Conservation (phyloP, 2,888 invertebrate genomes). For the Nematopogon swammerdamellus region DNA sequence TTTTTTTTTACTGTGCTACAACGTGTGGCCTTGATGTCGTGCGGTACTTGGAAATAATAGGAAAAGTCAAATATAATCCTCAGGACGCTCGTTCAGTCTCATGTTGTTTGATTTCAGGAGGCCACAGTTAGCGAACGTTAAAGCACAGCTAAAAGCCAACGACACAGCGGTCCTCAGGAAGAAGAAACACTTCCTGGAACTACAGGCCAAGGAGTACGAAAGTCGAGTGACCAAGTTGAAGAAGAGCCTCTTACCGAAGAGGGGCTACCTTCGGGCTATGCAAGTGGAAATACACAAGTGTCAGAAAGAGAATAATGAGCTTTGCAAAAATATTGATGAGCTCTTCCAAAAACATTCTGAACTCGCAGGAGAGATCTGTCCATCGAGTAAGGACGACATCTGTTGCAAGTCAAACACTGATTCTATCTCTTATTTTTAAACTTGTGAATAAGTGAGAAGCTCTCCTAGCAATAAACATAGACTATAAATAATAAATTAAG, state of each 20-base stretch:
- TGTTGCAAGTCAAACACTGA: too few relatives aligned
- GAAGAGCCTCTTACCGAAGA: conserved; percentile 33
- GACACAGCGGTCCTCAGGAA: conserved; percentile 34
- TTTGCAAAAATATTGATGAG: conserved; percentile 26
- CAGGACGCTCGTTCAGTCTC: conserved; percentile 15
- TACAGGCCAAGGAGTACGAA: conserved; percentile 40
- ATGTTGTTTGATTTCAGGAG: conserved; percentile 25
- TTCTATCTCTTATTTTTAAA: too few relatives aligned
- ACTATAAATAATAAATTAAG: too few relatives aligned
- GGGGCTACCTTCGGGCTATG: conserved; percentile 39
- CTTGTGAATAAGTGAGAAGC: too few relatives aligned
- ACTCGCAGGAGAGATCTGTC: too few relatives aligned
- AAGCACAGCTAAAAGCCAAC: conserved; percentile 32
- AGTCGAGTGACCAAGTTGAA: conserved; percentile 29
- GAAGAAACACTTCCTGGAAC: conserved; percentile 33
- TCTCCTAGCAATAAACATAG: too few relatives aligned
- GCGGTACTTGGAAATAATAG: background rate
- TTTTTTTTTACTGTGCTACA: too few relatives aligned
- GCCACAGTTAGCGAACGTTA: conserved; percentile 36
- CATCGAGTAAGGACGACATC: too few relatives aligned
- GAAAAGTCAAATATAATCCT: conserved; percentile 9
- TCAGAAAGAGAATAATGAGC: conserved; percentile 39
- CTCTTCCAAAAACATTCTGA: conserved; percentile 31
- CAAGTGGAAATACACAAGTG: conserved; percentile 44
- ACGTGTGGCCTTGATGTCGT: too few relatives aligned